Base-by-base conservation (phyloP, 2,888 invertebrate genomes). In the Athalia cordata region DNA sequence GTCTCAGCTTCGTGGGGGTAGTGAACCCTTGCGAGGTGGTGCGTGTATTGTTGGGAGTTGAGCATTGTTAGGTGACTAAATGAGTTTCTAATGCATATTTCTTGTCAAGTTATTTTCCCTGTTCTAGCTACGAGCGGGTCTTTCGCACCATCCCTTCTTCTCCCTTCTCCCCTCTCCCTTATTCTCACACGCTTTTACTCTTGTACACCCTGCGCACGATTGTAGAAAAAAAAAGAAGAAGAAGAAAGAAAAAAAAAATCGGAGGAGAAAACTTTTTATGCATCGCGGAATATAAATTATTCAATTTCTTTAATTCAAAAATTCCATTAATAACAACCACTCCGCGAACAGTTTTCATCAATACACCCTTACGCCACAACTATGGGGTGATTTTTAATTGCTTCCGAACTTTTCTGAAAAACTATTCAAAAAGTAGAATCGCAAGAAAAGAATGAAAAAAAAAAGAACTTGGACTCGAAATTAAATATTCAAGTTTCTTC, bases 81-180 rank as follows among this genome's bases (percentile, higher is more conserved):
- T 76, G 78, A 78, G 66, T 78, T 78, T 78, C 78, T 78, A 67
- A 78, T 76, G 78, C 76, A 76, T 67, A 76, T 78, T 78, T 78
- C 78, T 78, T 65, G 78, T 78, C 74, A 7, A 77, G 77, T 70
- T 77, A 72, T 72, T 77, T 59, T 72, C 59, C 49, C 64, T 29
- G 52, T 13, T n/a, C 15, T 55, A 11, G 43, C 13, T 47, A 52
- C 68, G 55, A 7, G 50, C 43, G 1, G n/a, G 4, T 67, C 50
- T 43, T 66, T 13, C 64, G 45, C 64, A 45, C 52, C 3, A 5
- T 49, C 49, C 11, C 4, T n/a, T 15, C 11, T 29, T n/a, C n/a
- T n/a, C n/a, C n/a, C 43, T 0, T 0, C 77, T 13, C 47, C 50
- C 15, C 4, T 4, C 45, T 50, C 45, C 45, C n/a, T n/a, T 43